Conservation (phyloP, 2,888 invertebrate species). For the Phorcus lineatus region DNA sequence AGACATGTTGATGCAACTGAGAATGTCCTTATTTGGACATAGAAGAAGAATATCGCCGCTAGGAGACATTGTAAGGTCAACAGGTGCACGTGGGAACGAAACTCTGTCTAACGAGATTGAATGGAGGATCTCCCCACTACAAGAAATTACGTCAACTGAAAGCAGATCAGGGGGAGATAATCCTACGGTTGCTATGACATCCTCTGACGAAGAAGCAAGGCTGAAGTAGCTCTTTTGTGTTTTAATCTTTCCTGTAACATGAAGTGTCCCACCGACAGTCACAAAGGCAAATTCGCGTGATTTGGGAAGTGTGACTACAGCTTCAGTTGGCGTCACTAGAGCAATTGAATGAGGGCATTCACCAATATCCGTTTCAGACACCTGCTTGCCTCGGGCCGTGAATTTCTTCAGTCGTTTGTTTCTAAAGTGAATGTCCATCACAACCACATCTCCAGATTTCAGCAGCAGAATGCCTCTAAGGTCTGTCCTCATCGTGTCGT, state of each 20-base stretch:
- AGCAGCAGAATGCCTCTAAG: conserved; percentile 32
- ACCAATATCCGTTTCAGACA: conserved; percentile 31
- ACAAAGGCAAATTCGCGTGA: conserved; percentile 35
- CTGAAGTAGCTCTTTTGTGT: conserved; percentile 36
- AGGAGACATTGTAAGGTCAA: conserved; percentile 31
- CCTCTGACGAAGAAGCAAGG: conserved; percentile 31
- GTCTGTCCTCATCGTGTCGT: conserved; percentile 38
- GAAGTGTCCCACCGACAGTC: conserved; percentile 34
- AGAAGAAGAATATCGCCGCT: conserved; percentile 30
- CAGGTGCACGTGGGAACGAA: conserved; percentile 32
- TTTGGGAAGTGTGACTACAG: conserved; percentile 33
- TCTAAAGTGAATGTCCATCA: conserved; percentile 38
- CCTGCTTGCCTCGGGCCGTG: conserved; percentile 33
- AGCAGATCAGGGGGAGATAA: conserved; percentile 28
- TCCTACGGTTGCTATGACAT: conserved; percentile 32
- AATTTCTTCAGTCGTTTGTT: conserved; percentile 40
- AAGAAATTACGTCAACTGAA: conserved; percentile 35
- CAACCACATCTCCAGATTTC: conserved; percentile 30
- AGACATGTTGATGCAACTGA: conserved; percentile 27
- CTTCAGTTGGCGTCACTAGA: conserved; percentile 29
- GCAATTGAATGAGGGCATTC: conserved; percentile 36
- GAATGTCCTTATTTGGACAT: conserved; percentile 25
- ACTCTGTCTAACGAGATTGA: conserved; percentile 23
- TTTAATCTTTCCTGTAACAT: conserved; percentile 33
- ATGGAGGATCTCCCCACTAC: conserved; percentile 34